Base-by-base conservation (phyloP, 2,888 invertebrate genomes). In the Prenolepis imparis region DNA sequence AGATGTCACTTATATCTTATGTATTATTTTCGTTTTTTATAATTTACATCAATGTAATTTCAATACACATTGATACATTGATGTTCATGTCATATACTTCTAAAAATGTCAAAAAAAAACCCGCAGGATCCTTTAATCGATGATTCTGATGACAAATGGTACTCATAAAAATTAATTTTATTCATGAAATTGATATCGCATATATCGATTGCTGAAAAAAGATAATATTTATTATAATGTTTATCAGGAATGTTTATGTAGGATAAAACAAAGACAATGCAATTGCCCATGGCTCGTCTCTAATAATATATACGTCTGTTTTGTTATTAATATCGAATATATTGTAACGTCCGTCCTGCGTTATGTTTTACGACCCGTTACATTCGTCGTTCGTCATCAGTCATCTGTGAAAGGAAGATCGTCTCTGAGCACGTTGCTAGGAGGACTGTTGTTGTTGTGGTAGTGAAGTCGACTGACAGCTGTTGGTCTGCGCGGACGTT, bases 241-340 rank as follows among this genome's bases (percentile, higher is more conserved):
- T 85, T 78, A 87, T 74, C 74, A 87, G 84, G 84, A 87, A 89
- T 85, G 83, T 85, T 87, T 57, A 86, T 82, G 78, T 73, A 86
- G 81, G 83, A 78, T 72, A 82, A 84, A 84, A 85, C 55, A 84
- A 85, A 87, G 84, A 74, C 74, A 61, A 77, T 70, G 81, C 81
- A 85, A 64, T 68, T 67, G 66, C n/a, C n/a, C n/a, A n/a, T n/a
- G n/a, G n/a, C 57, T 75, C 44, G 64, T 82, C 78, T 52, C 44
- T 59, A 68, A 59, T 78, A 68, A 70, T 36, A 39, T 78, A 52
- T 78, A 48, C n/a, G 18, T 28, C 3, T 78, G 55, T 32, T 78
- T 63, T 64, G 52, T 4, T n/a, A n/a, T n/a, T 78, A 67, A 64
- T 24, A 32, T n/a, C 28, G 12, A 77, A 67, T 15, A n/a, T 9